These are phyloP conservation scores for Carabus problematicus DNA, from an alignment of 2,888 invertebrate species.

Conservation along the genomic window DNA sequence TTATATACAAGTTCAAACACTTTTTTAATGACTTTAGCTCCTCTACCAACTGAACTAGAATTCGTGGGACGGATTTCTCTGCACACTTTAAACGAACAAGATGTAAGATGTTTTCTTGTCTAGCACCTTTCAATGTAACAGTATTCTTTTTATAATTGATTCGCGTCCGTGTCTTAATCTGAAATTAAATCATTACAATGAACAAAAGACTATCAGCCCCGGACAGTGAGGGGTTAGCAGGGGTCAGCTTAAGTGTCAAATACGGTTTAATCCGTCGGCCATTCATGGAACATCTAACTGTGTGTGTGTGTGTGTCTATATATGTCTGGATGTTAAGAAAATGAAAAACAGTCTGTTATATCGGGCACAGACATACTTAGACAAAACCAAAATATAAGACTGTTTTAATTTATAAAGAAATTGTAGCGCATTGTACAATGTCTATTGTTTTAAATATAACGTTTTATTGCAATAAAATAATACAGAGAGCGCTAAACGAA, in stretches of 20 bases:
- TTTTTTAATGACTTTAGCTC: no score
- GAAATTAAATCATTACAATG: constrained; percentile 3
- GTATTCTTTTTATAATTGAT: constrained; percentile 1
- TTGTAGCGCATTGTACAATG: no score
- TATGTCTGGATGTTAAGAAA: not conserved
- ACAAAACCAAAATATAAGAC: no score
- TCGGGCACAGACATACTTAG: no score
- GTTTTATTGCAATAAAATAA: no score
- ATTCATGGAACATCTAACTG: not conserved
- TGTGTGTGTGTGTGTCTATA: not conserved
- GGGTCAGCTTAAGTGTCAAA: not conserved
- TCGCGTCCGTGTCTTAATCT: constrained; percentile 2
- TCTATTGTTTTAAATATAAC: no score
- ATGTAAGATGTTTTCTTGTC: not conserved
- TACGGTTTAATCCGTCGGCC: not conserved
- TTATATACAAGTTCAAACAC: no score
- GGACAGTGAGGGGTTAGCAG: not conserved
- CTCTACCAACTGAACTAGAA: no score
- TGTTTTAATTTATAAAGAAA: no score
- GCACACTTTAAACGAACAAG: not conserved
- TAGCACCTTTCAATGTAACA: not conserved
- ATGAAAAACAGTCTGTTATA: not conserved
- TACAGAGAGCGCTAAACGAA: no score
- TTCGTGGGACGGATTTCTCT: no score
- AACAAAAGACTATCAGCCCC: not conserved